Percentiles rank a stretch among this genome's conserved stretches.
These are phyloP conservation scores for Buphagus erythrorhynchus DNA, from an alignment of 2,797 vertebrate species.

Conservation along the genomic window DNA sequence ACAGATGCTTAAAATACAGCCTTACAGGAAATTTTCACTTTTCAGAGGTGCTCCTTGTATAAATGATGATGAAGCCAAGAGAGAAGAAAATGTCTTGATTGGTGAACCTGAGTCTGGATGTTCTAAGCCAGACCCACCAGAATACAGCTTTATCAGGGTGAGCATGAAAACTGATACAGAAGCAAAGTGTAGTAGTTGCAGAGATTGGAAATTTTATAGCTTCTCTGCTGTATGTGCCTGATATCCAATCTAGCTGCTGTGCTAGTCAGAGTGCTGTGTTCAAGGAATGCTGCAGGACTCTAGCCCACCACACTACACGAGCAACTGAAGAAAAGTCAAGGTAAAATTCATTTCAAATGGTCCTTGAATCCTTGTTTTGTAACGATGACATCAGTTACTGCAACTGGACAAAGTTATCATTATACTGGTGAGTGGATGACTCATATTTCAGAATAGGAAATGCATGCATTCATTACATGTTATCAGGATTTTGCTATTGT, in stretches of 20 bases:
- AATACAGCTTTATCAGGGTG: slow-evolving; percentile 87
- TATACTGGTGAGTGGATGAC: background rate
- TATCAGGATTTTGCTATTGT: background rate
- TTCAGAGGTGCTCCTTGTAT: slow-evolving; percentile 87
- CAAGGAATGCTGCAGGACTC: background rate
- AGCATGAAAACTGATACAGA: background rate
- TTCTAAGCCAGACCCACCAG: slow-evolving; percentile 78
- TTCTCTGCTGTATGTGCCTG: background rate
- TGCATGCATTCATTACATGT: background rate
- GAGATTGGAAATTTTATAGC: background rate
- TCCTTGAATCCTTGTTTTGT: background rate
- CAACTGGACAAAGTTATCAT: background rate
- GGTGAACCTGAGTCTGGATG: slow-evolving; percentile 85
- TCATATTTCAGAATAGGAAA: background rate
- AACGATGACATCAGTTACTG: background rate
- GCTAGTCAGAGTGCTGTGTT: background rate
- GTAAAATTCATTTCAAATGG: background rate
- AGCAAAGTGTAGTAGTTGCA: background rate
- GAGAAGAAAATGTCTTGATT: slow-evolving; percentile 65
- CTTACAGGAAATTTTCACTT: background rate
- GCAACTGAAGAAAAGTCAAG: background rate
- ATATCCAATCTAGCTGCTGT: background rate
- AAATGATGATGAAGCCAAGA: slow-evolving; percentile 84
- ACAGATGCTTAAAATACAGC: background rate
- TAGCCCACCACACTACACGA: background rate